Base-by-base conservation (phyloP, 2,797 vertebrate genomes). In the Percopsis omiscomaycus region DNA sequence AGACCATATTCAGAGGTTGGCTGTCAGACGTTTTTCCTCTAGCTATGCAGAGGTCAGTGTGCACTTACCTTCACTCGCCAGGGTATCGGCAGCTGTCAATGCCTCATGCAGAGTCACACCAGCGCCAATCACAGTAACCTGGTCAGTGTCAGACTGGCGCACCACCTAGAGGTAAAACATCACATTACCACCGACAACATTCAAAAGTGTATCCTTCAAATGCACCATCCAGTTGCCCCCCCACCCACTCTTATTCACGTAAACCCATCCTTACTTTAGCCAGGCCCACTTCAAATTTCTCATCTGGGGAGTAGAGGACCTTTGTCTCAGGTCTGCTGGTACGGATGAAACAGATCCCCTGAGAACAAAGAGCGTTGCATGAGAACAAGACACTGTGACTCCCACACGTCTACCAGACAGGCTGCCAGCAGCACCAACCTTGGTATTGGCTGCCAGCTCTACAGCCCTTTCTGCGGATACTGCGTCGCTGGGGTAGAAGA, bases 311-410 rank as follows among this genome's bases (percentile, higher is more conserved):
- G 37, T 96, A 96, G 71, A 96, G 4, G 29, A 95, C 83, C 0
- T 84, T 58, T 3, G 88, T 94, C 0, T 95, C 95, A 42, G 94
- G 93, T 30, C 92, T 87, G 64, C 92, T 97, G 68, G 93, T 95
- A 5, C 94, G 89, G 64, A 97, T 95, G 79, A 94, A 97, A 88
- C 95, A 95, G 62, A 96, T 90, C 13, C 94, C 95, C 95, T 97
- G 73, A 70, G 42, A 75, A 75, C 0, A 61, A 6, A 56, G 3
- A 54, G 58, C 0, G 3, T 15, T 8, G 0, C 4, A 55, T 56
- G 61, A 79, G 2, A 61, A 64, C 3, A 0, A 13, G 52, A 11
- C 0, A 55, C 30, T 2, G 4, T 1, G 27, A 15, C 37, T 30
- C 6, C 2, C 11, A 2, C 8, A n/a, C 48, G 28, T 4, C 0